Percentiles rank a stretch among this genome's conserved stretches.
phyloP scores from a whole-genome alignment of 37 sponge, comb jelly and placozoan species.

The Cliona cf. orientalis region DNA sequence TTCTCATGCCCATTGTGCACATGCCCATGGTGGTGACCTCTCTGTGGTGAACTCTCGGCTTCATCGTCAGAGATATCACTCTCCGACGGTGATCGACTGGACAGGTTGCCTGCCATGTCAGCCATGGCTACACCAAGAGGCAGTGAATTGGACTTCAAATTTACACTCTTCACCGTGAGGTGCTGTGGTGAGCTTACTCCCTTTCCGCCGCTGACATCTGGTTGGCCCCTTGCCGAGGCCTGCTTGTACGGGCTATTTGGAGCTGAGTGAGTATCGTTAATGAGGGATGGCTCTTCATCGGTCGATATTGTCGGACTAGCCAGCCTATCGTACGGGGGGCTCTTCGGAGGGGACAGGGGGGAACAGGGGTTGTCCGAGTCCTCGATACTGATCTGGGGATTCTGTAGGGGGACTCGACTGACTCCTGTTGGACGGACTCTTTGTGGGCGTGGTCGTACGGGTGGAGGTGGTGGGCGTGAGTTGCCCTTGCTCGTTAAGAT shows the following conservation, averaged over 20 bases:
- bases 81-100: background rate
- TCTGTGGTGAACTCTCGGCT: no score
- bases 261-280: background rate
- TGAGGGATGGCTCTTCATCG: background rate
- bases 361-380: background rate
- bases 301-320: background rate
- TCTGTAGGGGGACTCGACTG: background rate
- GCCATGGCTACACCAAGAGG: background rate
- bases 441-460: background rate
- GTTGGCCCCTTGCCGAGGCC: background rate
- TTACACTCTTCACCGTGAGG: no score
- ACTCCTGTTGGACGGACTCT: background rate
- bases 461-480: background rate
- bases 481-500: no score
- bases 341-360: no score
- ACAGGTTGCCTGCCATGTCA: background rate
- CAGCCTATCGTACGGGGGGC: background rate
- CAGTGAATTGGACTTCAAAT: background rate
- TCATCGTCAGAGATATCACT: background rate
- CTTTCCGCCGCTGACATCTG: no score
- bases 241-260: background rate
- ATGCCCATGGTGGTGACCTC: no score
- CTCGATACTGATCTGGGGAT: conserved; percentile 21
- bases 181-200: background rate
- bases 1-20: background rate